phyloP scores from a whole-genome alignment of 2,888 invertebrate genomes.

The Chironomus riparius region DNA sequence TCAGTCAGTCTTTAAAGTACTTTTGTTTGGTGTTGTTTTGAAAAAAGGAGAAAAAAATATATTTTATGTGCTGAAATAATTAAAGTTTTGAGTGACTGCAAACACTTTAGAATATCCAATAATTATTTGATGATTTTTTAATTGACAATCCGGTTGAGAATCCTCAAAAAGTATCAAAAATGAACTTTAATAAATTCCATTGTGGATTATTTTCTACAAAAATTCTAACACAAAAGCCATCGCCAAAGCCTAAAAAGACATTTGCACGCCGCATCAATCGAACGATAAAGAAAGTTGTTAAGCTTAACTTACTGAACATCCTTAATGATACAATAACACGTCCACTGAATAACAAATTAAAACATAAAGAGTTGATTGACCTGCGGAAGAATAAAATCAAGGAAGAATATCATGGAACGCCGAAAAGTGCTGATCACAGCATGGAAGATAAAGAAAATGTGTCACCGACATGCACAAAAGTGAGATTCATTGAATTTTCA shows the following conservation, averaged over 20 bases:
- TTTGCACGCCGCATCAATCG: constrained; percentile 7
- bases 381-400: constrained; percentile 15
- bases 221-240: background rate
- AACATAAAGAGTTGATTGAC: constrained; percentile 18
- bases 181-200: background rate
- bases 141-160: background rate
- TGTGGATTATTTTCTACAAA: background rate
- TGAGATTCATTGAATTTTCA: constrained; percentile 21
- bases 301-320: constrained; percentile 26
- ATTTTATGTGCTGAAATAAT: too few species aligned
- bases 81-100: too few species aligned
- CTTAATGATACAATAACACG: constrained; percentile 22
- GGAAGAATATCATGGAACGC: constrained; percentile 17
- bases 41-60: too few species aligned
- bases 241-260: constrained; percentile 16
- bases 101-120: too few species aligned
- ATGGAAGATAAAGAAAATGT: constrained; percentile 13
- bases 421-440: background rate
- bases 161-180: background rate
- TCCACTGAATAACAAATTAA: constrained; percentile 26
- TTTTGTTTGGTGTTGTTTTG: too few species aligned
- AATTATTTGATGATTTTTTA: background rate
- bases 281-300: constrained; percentile 23
- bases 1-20: background rate
- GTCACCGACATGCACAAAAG: constrained; percentile 9